phyloP scores from a whole-genome alignment of 1,140 invertebrate genomes.

The Pseudomyrmex dendroicus region DNA sequence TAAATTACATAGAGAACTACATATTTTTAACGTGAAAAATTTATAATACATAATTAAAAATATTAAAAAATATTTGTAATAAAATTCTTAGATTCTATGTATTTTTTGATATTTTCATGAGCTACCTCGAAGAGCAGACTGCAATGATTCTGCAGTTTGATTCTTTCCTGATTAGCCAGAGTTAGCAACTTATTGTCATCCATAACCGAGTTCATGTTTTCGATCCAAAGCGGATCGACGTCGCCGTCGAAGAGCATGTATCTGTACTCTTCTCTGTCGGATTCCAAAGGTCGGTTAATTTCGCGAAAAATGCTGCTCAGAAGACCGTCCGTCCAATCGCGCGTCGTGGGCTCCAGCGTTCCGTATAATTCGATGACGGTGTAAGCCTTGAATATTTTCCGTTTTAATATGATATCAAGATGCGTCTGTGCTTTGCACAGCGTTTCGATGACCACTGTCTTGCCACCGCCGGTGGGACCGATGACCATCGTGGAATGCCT shows the following conservation, averaged over 20 bases:
- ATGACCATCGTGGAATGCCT: slow-evolving; percentile 96
- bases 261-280: slow-evolving; percentile 88
- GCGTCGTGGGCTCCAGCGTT: slow-evolving; percentile 92
- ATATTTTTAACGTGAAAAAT: no score
- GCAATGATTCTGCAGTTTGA: slow-evolving; percentile 92
- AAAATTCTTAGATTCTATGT: no score
- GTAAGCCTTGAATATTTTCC: slow-evolving; percentile 87
- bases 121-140: slow-evolving; percentile 94
- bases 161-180: slow-evolving; percentile 95
- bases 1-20: no score
- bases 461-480: slow-evolving; percentile 96
- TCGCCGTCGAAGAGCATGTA: slow-evolving; percentile 97
- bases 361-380: slow-evolving; percentile 96
- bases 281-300: slow-evolving; percentile 91
- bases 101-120: background rate
- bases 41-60: no score
- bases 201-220: slow-evolving; percentile 99
- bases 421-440: slow-evolving; percentile 91
- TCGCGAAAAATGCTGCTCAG: slow-evolving; percentile 96
- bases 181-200: slow-evolving; percentile 96
- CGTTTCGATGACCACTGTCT: slow-evolving; percentile 93
- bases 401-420: slow-evolving; percentile 81
- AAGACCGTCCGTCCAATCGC: slow-evolving; percentile 97
- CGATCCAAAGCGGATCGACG: slow-evolving; percentile 96
- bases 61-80: no score